A percentile compares a stretch with the other conserved stretches of the same genome.
phyloP scores from a whole-genome alignment of 2,888 invertebrate genomes.

The Cremastinae sp. region DNA sequence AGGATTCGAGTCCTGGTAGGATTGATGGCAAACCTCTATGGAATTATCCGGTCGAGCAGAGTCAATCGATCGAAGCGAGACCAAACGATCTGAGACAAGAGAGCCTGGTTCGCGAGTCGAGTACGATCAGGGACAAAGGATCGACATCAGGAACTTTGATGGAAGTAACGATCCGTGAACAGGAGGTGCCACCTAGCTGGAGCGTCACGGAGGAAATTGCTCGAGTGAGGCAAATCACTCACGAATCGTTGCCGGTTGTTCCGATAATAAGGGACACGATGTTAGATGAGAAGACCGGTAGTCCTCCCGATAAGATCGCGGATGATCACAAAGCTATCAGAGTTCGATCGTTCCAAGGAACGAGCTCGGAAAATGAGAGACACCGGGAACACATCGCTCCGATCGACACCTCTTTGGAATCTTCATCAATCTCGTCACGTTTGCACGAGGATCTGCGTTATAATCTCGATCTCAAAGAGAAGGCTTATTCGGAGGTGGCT shows the following conservation, averaged over 20 bases:
- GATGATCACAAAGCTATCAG: conserved; percentile 55
- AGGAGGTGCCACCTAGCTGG: conserved; percentile 11
- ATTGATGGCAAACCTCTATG: background rate
- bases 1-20: background rate
- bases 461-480: conserved; percentile 17
- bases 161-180: conserved; percentile 15
- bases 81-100: conserved; percentile 14
- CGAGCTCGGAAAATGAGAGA: conserved; percentile 29
- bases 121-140: background rate
- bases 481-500: background rate
- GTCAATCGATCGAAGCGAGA: background rate
- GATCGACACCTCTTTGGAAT: background rate
- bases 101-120: conserved; percentile 9
- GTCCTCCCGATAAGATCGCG: conserved; percentile 10
- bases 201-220: conserved; percentile 41
- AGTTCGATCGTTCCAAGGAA: conserved; percentile 42
- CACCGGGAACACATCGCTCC: conserved; percentile 16
- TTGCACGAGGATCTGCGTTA: background rate
- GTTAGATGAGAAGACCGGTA: background rate
- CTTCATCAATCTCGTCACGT: conserved; percentile 26
- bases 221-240: conserved; percentile 46
- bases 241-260: conserved; percentile 28
- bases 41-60: background rate
- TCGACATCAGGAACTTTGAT: conserved; percentile 36
- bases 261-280: conserved; percentile 11